Base-by-base conservation (phyloP, 2,113 vertebrate species). In the Sciurus niger region DNA sequence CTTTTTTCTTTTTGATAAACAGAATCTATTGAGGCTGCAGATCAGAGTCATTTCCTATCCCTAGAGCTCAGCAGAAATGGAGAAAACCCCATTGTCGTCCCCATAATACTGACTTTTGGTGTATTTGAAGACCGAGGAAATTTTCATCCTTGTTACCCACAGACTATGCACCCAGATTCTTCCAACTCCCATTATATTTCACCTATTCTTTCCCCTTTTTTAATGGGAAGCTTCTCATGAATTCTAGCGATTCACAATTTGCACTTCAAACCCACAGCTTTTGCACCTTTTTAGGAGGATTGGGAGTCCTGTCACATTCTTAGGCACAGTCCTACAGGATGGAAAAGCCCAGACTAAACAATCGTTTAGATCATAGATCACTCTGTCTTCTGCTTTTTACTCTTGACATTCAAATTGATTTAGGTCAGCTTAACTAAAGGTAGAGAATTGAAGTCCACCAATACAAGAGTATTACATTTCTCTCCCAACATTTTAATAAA, bases 21-120 rank as follows among this genome's bases (percentile, higher is more conserved):
- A 4, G 22, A 94, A 93, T 46, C 67, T 87, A 48, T 78, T 48
- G 8, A n/a, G 48, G n/a, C 40, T 85, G 2, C 17, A 84, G 43
- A 48, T 76, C 63, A 86, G 93, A 95, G 40, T 37, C 80, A 63
- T 79, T 89, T 93, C 46, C 73, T 96, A 70, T 94, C 55, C 22
- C 73, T 83, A 8, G 1, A 73, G 70, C 37, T 77, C 72, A 93
- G 53, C 60, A 86, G 53, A 30, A 40, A 43, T 43, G 13, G 70
- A 73, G 70, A 84, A 93, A 83, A 34, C 3, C 43, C 90, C 55
- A 60, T 76, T 72, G 20, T 48, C 83, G 76, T 85, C 43, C 78
- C 89, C 51, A 91, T 40, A 83, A 89, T 51, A 84, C 84, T 70
- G 58, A 34, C 37, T 89, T 53, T 93, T 70, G 20, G 9, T 48